phyloP scores from a whole-genome alignment of 2,113 vertebrate species.

The Pterocles gutturalis region DNA sequence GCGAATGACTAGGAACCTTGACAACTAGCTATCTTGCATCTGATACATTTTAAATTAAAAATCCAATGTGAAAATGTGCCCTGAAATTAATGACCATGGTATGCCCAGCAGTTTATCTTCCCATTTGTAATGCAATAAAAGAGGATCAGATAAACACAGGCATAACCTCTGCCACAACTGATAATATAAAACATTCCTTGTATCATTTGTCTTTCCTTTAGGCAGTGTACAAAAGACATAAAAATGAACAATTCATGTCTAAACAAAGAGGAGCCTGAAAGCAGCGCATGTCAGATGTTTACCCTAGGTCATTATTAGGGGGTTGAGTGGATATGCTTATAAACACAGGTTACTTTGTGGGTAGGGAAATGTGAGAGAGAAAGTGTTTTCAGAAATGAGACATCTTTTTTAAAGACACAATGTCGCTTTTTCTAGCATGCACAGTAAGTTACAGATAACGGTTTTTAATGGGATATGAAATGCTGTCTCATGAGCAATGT shows the following conservation, averaged over 20 bases:
- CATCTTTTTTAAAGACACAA: slow-evolving; percentile 58
- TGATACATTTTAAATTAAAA: slow-evolving; percentile 66
- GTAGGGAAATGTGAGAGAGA: neutral
- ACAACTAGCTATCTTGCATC: neutral
- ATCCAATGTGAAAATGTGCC: neutral
- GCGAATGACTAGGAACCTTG: neutral
- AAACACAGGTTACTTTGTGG: slow-evolving; percentile 61
- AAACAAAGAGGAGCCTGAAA: slow-evolving; percentile 76
- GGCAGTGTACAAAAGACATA: slow-evolving; percentile 72
- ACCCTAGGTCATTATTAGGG: slow-evolving; percentile 64
- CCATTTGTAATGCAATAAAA: slow-evolving; percentile 62
- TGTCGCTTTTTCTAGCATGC: slow-evolving; percentile 33
- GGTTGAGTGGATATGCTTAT: slow-evolving; percentile 60
- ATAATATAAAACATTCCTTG: slow-evolving; percentile 74
- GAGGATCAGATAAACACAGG: slow-evolving; percentile 74
- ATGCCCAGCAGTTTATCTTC: slow-evolving; percentile 53
- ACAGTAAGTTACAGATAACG: slow-evolving; percentile 52
- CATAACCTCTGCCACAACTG: slow-evolving; percentile 69
- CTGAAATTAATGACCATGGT: slow-evolving; percentile 54
- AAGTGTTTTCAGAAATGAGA: slow-evolving; percentile 9
- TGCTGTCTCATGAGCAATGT: slow-evolving; percentile 7
- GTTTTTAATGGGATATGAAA: slow-evolving; percentile 50
- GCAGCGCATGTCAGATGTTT: slow-evolving; percentile 71
- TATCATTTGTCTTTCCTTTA: slow-evolving; percentile 75
- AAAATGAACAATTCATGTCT: slow-evolving; percentile 77